Conservation (phyloP, 2,113 vertebrate genomes). For the Psephotus haematonotus region DNA sequence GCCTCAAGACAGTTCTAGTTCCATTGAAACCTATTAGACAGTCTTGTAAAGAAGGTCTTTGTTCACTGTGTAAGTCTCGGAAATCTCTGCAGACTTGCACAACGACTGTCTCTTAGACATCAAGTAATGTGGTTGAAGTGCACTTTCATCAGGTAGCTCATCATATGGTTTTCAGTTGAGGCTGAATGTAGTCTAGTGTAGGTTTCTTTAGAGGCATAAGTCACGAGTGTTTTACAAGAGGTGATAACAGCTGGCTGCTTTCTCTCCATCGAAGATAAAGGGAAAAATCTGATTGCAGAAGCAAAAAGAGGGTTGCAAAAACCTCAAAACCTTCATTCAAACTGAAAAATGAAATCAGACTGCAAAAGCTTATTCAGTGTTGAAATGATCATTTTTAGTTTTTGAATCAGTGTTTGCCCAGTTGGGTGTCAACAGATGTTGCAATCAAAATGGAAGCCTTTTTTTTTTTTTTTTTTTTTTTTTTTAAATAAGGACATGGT, state of each 20-base stretch:
- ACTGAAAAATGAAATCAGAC: neutral
- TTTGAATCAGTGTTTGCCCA: neutral
- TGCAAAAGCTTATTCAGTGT: neutral
- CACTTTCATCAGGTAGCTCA: neutral
- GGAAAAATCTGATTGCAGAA: neutral
- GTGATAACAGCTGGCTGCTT: neutral
- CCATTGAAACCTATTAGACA: neutral
- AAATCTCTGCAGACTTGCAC: neutral
- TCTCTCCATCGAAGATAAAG: neutral
- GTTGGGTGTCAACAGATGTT: neutral
- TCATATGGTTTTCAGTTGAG: fast-evolving
- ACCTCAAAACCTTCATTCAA: neutral
- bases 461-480: neutral
- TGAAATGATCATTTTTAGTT: neutral
- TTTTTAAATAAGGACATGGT: neutral
- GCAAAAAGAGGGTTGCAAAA: neutral
- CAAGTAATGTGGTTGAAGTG: neutral
- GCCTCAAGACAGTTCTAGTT: neutral
- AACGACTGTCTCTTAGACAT: neutral
- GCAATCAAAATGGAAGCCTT: neutral
- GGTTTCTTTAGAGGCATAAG: neutral
- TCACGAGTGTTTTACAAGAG: neutral
- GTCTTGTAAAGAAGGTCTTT: neutral
- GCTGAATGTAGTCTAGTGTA: neutral
- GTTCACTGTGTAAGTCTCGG: neutral